These are phyloP conservation scores for Muscicapa comitata DNA, from an alignment of 2,797 vertebrate genomes.

Conservation along the genomic window DNA sequence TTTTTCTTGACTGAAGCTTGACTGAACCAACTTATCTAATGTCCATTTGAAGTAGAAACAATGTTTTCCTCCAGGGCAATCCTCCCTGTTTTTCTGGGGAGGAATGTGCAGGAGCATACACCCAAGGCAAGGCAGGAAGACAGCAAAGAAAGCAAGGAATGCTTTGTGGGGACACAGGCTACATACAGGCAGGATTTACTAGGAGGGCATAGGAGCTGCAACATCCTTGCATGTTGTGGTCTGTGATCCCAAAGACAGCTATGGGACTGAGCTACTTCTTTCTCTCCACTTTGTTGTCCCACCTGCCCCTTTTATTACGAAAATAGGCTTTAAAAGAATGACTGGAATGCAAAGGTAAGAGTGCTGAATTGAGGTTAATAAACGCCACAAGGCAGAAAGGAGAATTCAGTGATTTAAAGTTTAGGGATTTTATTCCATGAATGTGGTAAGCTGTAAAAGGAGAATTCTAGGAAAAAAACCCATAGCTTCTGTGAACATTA, in stretches of 20 bases:
- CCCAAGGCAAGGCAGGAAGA: not conserved
- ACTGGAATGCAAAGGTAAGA: not conserved
- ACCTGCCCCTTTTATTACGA: not conserved
- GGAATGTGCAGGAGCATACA: not conserved
- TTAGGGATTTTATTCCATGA: not conserved
- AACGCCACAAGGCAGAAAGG: not conserved
- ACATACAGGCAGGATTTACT: not conserved
- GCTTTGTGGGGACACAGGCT: not conserved
- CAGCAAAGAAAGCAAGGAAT: not conserved
- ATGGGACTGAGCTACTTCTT: not conserved
- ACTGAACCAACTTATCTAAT: not conserved
- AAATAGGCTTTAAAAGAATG: not conserved
- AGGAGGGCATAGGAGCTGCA: fast-evolving
- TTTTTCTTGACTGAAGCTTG: not conserved
- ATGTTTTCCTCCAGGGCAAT: not conserved
- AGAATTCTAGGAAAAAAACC: not conserved
- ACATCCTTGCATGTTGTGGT: not conserved
- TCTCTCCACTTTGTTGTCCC: not conserved
- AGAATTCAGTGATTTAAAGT: not conserved
- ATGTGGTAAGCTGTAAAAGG: not conserved
- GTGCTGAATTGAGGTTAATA: not conserved
- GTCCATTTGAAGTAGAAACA: not conserved
- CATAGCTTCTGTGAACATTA: not conserved
- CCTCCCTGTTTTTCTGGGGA: not conserved
- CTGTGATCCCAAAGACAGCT: not conserved